phyloP scores from a whole-genome alignment of 2,888 invertebrate genomes.

The Diaperis boleti region DNA sequence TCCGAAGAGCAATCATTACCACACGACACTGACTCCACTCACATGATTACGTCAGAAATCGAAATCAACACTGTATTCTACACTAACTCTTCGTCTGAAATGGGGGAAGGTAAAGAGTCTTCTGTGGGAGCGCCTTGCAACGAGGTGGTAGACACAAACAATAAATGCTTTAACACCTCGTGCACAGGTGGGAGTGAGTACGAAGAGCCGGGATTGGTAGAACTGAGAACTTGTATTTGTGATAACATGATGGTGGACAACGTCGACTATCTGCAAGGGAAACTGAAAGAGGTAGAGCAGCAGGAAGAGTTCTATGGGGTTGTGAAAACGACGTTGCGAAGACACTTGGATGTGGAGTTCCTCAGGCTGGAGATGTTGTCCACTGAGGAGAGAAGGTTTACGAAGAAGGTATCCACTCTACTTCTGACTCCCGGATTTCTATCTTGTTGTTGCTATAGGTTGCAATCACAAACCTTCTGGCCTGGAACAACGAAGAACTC shows the following conservation, averaged over 20 bases:
- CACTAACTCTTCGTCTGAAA: too few species aligned
- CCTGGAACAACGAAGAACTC: conserved; percentile 70
- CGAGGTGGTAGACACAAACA: too few species aligned
- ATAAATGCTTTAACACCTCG: too few species aligned
- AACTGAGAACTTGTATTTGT: conserved; percentile 3
- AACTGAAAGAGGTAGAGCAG: conserved; percentile 5
- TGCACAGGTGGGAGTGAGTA: too few species aligned
- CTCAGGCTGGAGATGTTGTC: conserved; percentile 17
- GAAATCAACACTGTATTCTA: neutral
- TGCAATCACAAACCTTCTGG: conserved; percentile 58
- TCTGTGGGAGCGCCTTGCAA: too few species aligned
- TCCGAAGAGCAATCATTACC: neutral
- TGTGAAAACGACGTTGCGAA: conserved; percentile 42
- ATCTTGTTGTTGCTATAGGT: too few species aligned
- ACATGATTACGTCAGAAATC: neutral
- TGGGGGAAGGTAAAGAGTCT: too few species aligned
- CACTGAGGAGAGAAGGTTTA: neutral
- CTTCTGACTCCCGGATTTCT: too few species aligned
- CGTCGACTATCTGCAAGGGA: neutral
- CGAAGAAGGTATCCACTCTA: conserved; percentile 53
- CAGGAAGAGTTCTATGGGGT: conserved; percentile 46
- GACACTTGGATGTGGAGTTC: conserved; percentile 41
- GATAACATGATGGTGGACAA: conserved; percentile 6
- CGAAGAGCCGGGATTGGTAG: neutral
- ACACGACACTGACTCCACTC: neutral